Evolutionary conservation across 2,797 vertebrate species (phyloP).

Genomic region (Jordanella pulchra): DNA sequence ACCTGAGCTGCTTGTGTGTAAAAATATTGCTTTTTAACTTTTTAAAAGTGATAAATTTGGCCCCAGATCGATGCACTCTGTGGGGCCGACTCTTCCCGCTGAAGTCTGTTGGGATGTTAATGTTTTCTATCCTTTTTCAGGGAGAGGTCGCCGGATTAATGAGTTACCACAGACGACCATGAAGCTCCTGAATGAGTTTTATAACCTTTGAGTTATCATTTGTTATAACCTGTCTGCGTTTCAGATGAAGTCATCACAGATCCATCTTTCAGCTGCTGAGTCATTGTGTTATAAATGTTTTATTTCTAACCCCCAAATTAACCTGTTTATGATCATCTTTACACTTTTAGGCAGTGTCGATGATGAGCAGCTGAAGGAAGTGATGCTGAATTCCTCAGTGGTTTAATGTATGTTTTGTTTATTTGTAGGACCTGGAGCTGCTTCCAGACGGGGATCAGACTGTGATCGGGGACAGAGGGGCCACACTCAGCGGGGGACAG

Average conservation of each 20-base stretch:
- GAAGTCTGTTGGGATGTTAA: not conserved
- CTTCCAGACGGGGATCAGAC: conserved; percentile 89
- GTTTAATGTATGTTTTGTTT: not conserved
- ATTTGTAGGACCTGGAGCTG: conserved; percentile 87
- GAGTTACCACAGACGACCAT: not conserved
- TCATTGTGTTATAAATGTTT: not conserved
- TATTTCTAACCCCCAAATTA: not conserved
- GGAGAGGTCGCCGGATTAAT: conserved; percentile 3
- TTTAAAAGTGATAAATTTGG: too few relatives aligned
- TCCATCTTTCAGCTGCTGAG: not conserved
- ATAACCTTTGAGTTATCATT: too few relatives aligned
- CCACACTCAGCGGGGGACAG: conserved; percentile 72
- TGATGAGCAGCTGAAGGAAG: not conserved
- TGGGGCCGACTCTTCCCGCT: not conserved
- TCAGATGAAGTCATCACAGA: not conserved
- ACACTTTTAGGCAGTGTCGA: not conserved
- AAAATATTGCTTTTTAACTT: too few relatives aligned
- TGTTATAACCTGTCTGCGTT: not conserved
- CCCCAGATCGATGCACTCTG: too few relatives aligned
- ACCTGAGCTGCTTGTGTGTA: too few relatives aligned
- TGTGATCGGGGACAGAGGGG: conserved; percentile 91
- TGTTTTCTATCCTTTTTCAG: not conserved
- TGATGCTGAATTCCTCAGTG: not conserved
- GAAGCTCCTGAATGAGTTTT: not conserved
- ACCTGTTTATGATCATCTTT: not conserved